phyloP scores from a whole-genome alignment of 2,113 vertebrate genomes.

The Nothoprocta perdicaria region DNA sequence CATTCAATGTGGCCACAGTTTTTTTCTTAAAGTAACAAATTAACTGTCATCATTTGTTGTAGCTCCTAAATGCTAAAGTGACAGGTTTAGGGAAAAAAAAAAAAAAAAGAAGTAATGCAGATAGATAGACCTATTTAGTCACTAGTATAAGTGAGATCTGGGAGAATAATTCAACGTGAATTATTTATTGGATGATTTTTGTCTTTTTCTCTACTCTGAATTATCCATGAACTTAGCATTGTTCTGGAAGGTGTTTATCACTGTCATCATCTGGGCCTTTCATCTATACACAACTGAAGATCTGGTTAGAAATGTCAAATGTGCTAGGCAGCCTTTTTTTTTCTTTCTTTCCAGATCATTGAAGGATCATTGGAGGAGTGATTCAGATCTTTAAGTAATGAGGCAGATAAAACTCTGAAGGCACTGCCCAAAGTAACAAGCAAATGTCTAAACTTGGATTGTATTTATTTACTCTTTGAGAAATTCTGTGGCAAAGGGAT shows the following conservation, averaged over 20 bases:
- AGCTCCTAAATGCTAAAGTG: not conserved
- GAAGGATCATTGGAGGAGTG: not conserved
- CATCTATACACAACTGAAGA: not conserved
- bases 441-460: not conserved
- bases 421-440: not conserved
- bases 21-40: not conserved
- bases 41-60: not conserved
- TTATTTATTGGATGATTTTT: slow-evolving; percentile 5
- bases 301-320: not conserved
- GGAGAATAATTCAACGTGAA: slow-evolving; percentile 24
- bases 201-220: slow-evolving; percentile 10
- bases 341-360: not conserved
- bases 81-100: not conserved
- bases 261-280: not conserved
- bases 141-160: not conserved
- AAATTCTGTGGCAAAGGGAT: not conserved
- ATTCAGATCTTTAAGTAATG: not conserved
- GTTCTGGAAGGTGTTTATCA: not conserved
- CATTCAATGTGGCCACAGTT: not conserved
- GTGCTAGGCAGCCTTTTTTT: not conserved
- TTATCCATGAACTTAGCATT: not conserved
- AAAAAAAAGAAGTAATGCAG: not conserved
- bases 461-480: not conserved
- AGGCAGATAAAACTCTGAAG: not conserved
- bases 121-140: not conserved